Evolutionary conservation across 2,797 vertebrate genomes (phyloP), one percentile per base, ranked within the genome.

Genomic region (Rhinatrema bivittatum): DNA sequence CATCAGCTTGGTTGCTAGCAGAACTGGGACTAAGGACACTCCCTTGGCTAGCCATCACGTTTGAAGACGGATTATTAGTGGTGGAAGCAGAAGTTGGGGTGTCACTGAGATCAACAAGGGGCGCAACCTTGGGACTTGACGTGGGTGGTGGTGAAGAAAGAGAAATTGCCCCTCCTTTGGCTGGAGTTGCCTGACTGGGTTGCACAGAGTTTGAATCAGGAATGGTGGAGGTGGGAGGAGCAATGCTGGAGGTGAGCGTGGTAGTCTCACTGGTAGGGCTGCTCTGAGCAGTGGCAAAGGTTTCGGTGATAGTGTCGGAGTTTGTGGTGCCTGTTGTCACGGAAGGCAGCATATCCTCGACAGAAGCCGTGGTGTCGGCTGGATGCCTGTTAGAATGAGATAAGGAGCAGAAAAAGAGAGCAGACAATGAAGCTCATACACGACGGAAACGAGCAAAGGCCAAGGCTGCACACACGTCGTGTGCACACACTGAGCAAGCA

Each of bases 261-360:
- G 93, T 97, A 78, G 85, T 90, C 78, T 99, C 94, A 41, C 95
- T 99, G 76, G 88, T 89, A 70, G 96, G 96, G 74, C 93, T 99
- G 82, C 91, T 93, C 84, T 90, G 93, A 76, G 86, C 87, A 24
- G 89, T 91, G 79, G 94, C 93, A 90, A 88, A 89, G 53, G 93
- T 94, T 64, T 96, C 91, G 52, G 93, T 94, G 85, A 92, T 77
- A 54, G 93, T 91, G 75, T 97, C 93, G 81, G 93, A 94, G 84
- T 94, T 93, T 87, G 91, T 91, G 74, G 92, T 91, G 70, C 79
- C 79, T 9, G 84, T 87, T 46, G 84, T 85, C 74, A 93, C 75
- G 50, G 95, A 97, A 70, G 93, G 90, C 85, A 93, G 87, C 84
- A 93, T 87, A 84, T 97, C 94, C 87, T 91, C 89, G 32, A 93